phyloP scores from a whole-genome alignment of 2,797 vertebrate genomes.

The Ciconia nigra region DNA sequence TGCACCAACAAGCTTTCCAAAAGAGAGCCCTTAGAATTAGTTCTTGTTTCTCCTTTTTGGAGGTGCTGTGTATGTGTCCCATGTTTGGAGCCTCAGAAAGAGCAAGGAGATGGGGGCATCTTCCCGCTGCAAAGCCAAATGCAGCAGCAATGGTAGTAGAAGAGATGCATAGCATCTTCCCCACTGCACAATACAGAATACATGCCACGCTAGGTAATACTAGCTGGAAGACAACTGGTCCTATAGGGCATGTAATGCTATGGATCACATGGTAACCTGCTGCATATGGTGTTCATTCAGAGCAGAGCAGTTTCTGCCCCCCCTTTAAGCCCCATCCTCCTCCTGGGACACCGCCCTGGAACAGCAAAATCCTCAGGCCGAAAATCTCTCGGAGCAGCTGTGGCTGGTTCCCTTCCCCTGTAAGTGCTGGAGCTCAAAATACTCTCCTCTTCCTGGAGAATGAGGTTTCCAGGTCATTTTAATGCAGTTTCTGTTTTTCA shows the following conservation, averaged over 20 bases:
- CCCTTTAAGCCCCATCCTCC: not conserved
- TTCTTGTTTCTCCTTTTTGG: not conserved
- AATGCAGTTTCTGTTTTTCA: not conserved
- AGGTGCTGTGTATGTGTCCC: not conserved
- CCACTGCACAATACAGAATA: not conserved
- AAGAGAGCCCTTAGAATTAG: not conserved
- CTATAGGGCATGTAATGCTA: not conserved
- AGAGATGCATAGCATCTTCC: not conserved
- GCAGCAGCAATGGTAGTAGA: not conserved
- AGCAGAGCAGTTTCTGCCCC: not conserved
- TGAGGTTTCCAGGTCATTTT: not conserved
- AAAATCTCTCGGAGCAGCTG: not conserved
- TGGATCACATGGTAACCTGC: not conserved
- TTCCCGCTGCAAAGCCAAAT: not conserved
- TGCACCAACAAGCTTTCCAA: not conserved
- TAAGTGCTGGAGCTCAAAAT: not conserved
- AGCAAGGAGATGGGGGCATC: not conserved
- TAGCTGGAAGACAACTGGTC: not conserved
- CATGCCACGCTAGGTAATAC: not conserved
- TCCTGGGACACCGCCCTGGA: not conserved
- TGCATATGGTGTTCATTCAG: not conserved
- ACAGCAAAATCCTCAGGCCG: not conserved
- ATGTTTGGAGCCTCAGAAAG: not conserved
- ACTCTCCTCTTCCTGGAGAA: not conserved
- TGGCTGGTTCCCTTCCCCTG: not conserved